Conservation (phyloP, 2,113 vertebrate genomes). For the Terrapene triunguis region DNA sequence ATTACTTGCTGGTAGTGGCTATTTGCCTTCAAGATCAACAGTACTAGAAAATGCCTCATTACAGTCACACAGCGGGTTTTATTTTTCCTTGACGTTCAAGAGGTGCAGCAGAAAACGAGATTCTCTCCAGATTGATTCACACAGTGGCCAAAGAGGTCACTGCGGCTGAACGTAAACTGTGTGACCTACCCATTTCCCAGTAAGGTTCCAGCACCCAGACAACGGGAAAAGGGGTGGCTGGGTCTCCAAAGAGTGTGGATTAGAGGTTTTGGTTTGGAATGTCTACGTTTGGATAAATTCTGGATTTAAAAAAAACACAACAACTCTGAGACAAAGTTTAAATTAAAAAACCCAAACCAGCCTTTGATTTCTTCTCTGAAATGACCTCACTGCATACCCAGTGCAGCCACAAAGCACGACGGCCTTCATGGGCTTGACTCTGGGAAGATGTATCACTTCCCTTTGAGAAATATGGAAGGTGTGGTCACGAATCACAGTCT, state of each 20-base stretch:
- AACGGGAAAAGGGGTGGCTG: constrained; percentile 17
- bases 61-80: constrained; percentile 60
- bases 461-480: constrained; percentile 39
- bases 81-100: constrained; percentile 68
- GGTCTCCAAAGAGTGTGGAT: constrained; percentile 25
- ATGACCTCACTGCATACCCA: constrained; percentile 71
- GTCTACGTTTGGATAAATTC: constrained; percentile 37
- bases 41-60: constrained; percentile 49
- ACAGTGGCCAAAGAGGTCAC: constrained; percentile 52
- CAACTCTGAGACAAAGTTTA: constrained; percentile 46
- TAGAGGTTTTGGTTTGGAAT: constrained; percentile 71
- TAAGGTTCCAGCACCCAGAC: constrained; percentile 42
- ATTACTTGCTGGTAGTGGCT: constrained; percentile 40
- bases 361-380: constrained; percentile 76
- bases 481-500: constrained; percentile 28
- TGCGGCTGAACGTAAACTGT: constrained; percentile 63
- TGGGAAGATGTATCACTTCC: constrained; percentile 56
- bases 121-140: constrained; percentile 56
- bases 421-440: background rate
- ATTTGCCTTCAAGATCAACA: constrained; percentile 65
- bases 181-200: constrained; percentile 69
- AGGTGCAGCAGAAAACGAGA: constrained; percentile 63
- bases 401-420: constrained; percentile 58
- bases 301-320: background rate
- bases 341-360: constrained; percentile 57